Evolutionary conservation across 1,140 invertebrate species (phyloP).

Genomic region (Drosophila pseudoobscura): DNA sequence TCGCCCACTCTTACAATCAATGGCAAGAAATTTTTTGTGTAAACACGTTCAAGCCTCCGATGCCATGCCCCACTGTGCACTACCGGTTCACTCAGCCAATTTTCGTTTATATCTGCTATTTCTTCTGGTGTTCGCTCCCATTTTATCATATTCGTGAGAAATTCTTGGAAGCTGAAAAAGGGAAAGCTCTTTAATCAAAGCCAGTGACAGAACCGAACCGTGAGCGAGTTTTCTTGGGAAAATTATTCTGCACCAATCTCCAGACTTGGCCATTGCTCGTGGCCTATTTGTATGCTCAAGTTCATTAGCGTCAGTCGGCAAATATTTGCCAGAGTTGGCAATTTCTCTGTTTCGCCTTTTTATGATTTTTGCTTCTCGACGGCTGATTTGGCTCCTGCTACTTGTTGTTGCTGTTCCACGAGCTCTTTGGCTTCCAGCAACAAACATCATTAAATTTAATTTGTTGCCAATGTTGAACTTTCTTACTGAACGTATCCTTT

Average conservation of each 20-base stretch:
- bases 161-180: conserved; percentile 8
- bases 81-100: conserved; percentile 30
- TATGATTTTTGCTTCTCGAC: background rate
- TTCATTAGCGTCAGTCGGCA: conserved; percentile 77
- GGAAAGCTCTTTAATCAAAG: conserved; percentile 64
- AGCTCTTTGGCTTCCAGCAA: conserved; percentile 50
- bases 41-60: conserved; percentile 49
- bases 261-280: conserved; percentile 8
- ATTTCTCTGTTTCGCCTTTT: conserved; percentile 46
- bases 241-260: conserved; percentile 35
- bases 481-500: conserved; percentile 10
- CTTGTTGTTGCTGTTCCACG: conserved; percentile 2
- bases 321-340: conserved; percentile 69
- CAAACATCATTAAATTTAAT: conserved; percentile 80
- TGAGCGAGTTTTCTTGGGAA: conserved; percentile 37
- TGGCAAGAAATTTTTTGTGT: conserved; percentile 61
- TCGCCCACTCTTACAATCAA: conserved; percentile 60
- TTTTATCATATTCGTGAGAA: conserved; percentile 13
- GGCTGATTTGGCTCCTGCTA: conserved; percentile 10
- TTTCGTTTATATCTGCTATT: conserved; percentile 46
- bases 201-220: conserved; percentile 30
- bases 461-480: conserved; percentile 71
- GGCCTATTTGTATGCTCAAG: conserved; percentile 69
- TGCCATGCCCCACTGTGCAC: background rate
- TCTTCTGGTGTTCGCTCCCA: conserved; percentile 19